These are phyloP conservation scores for Aphidius colemani DNA, from an alignment of 2,888 invertebrate species.

Conservation along the genomic window DNA sequence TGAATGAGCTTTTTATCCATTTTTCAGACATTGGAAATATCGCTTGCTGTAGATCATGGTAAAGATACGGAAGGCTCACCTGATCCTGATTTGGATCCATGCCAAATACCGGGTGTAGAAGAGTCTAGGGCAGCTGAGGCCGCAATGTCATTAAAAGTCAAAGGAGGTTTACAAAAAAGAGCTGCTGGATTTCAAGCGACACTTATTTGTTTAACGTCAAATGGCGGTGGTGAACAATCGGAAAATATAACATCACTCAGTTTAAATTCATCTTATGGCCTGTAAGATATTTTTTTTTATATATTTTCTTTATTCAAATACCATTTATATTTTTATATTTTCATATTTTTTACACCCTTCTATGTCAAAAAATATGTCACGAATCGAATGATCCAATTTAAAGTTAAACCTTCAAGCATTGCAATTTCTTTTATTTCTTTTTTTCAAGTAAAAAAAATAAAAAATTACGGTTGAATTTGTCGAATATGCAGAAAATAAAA, in stretches of 20 bases:
- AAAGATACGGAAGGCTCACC: conserved; percentile 82
- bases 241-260: conserved; percentile 87
- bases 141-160: conserved; percentile 69
- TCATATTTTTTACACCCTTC: background rate
- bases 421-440: no score
- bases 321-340: background rate
- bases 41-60: conserved; percentile 78
- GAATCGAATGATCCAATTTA: conserved; percentile 3
- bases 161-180: conserved; percentile 79
- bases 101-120: conserved; percentile 62
- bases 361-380: background rate
- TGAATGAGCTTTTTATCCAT: conserved; percentile 13
- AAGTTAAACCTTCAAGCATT: no score
- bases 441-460: no score
- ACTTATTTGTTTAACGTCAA: conserved; percentile 89
- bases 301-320: background rate
- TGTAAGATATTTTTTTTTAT: conserved; percentile 71
- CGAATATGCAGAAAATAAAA: no score
- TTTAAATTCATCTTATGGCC: conserved; percentile 94
- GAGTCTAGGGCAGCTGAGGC: conserved; percentile 58
- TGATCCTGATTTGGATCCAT: conserved; percentile 73
- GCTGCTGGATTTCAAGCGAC: conserved; percentile 97
- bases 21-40: conserved; percentile 81
- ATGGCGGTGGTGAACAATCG: conserved; percentile 77
- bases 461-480: no score